phyloP scores from a whole-genome alignment of 2,797 vertebrate species.

The Sternotherus odoratus region DNA sequence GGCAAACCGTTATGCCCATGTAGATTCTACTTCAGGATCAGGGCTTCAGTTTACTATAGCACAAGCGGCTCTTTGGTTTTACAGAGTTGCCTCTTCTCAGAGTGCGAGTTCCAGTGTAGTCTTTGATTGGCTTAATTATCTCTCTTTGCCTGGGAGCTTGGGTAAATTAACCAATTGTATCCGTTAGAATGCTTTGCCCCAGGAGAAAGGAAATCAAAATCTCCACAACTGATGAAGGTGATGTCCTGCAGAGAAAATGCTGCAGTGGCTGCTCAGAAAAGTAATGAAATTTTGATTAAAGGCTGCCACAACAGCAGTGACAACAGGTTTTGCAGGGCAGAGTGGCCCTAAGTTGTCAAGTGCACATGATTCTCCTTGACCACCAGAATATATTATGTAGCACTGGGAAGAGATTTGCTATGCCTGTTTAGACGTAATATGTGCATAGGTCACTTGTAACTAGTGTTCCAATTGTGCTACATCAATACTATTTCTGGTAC shows the following conservation, averaged over 20 bases:
- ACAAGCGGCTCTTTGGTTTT: conserved; percentile 10
- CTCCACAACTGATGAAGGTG: neutral
- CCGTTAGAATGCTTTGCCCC: neutral
- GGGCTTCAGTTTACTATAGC: neutral
- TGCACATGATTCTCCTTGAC: neutral
- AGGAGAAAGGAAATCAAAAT: conserved; percentile 4
- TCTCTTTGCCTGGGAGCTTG: neutral
- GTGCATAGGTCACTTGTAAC: neutral
- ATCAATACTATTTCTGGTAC: neutral
- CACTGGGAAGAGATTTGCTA: neutral
- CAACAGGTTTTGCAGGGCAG: neutral
- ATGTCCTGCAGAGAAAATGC: conserved; percentile 34
- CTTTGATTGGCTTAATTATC: conserved; percentile 27
- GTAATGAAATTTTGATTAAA: conserved; percentile 30
- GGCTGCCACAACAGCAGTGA: neutral
- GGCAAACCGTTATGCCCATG: neutral
- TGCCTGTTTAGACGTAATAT: neutral
- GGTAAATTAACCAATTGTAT: conserved; percentile 32
- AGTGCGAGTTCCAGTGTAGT: neutral
- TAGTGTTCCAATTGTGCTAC: neutral
- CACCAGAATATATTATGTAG: neutral
- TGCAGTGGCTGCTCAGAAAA: neutral
- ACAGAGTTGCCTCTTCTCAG: neutral
- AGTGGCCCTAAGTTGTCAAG: neutral
- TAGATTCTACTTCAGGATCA: neutral